Evolutionary conservation across 2,113 vertebrate genomes (phyloP).

Genomic region (Pelobates fuscus): DNA sequence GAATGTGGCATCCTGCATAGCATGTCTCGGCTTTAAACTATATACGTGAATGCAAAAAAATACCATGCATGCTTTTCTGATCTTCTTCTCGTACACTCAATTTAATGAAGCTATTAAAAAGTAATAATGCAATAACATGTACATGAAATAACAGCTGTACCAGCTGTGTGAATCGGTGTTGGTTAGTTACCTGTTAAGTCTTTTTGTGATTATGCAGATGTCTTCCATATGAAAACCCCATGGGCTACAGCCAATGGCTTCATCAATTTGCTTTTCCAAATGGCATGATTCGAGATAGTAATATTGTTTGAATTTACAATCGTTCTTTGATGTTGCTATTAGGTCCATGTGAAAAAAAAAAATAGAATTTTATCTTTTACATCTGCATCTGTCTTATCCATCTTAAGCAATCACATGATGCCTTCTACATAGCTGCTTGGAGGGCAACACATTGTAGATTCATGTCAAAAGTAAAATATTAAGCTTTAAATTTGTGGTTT

Average conservation of each 20-base stretch:
- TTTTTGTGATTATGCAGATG: conserved; percentile 30
- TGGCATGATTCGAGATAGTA: conserved; percentile 25
- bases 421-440: not conserved
- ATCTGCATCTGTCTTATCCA: conserved; percentile 29
- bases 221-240: conserved; percentile 36
- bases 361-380: conserved; percentile 14
- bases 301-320: conserved; percentile 42
- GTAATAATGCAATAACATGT: not conserved
- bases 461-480: not conserved
- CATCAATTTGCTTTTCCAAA: conserved; percentile 23
- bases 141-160: conserved; percentile 2
- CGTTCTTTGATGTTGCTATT: conserved; percentile 37
- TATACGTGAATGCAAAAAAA: too few species aligned
- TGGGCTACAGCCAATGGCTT: conserved; percentile 19
- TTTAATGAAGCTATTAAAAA: not conserved
- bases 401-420: not conserved
- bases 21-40: too few species aligned
- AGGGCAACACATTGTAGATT: not conserved
- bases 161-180: conserved; percentile 6
- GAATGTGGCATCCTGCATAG: too few species aligned
- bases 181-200: not conserved
- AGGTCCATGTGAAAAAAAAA: conserved; percentile 13
- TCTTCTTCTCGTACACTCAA: not conserved
- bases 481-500: not conserved
- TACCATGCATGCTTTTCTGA: not conserved